Conservation (phyloP, 2,113 vertebrate genomes). For the Seriola dumerili region DNA sequence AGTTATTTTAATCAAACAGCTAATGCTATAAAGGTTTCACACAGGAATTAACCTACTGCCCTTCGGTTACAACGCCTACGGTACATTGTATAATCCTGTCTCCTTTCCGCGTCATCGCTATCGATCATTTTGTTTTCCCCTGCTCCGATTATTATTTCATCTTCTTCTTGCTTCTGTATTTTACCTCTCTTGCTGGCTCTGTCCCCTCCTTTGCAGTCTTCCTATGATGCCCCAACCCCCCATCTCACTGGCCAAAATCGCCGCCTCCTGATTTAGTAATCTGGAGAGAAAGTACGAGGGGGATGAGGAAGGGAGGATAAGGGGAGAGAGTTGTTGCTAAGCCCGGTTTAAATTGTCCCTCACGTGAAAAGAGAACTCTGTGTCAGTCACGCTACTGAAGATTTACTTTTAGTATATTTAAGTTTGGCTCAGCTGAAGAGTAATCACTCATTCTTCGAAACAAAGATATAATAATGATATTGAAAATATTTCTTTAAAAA, state of each 20-base stretch:
- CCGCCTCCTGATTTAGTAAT: conserved; percentile 55
- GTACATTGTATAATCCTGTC: conserved; percentile 49
- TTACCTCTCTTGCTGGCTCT: background rate
- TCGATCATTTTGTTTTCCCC: conserved; percentile 4
- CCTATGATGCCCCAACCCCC: conserved; percentile 34
- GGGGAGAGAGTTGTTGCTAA: conserved; percentile 55
- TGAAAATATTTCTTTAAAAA: conserved; percentile 1
- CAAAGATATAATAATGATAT: background rate
- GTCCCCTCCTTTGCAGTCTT: background rate
- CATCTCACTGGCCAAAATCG: conserved; percentile 31
- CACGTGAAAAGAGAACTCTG: conserved; percentile 47
- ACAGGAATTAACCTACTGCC: conserved; percentile 70
- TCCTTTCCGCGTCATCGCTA: conserved; percentile 24
- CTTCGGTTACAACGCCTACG: conserved; percentile 35
- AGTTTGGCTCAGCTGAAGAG: background rate
- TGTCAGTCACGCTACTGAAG: conserved; percentile 45
- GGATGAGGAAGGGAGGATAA: conserved; percentile 7
- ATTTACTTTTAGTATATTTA: conserved; percentile 41
- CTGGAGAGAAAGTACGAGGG: conserved; percentile 31
- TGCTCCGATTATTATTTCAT: conserved; percentile 1
- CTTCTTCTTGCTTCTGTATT: conserved; percentile 19
- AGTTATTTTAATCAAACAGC: conserved; percentile 73
- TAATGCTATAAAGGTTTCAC: conserved; percentile 75
- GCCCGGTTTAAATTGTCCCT: conserved; percentile 65
- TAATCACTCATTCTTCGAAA: conserved; percentile 17